phyloP scores from a whole-genome alignment of 2,888 invertebrate genomes.

The Yponomeuta plumbellus region DNA sequence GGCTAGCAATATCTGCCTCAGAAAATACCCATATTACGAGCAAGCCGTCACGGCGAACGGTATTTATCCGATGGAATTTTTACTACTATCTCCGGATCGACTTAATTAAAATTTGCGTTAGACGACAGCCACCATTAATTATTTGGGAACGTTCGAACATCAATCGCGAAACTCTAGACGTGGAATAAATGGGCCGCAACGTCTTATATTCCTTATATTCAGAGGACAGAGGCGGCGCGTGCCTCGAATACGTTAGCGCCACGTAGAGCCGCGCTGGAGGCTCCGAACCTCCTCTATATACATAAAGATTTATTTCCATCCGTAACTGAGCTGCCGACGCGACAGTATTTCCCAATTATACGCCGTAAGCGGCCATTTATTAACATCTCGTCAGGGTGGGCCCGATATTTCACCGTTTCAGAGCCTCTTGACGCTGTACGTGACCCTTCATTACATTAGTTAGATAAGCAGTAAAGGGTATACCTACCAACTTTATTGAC shows the following conservation, averaged over 20 bases:
- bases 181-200: slow-evolving; percentile 62
- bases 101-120: slow-evolving; percentile 61
- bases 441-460: slow-evolving; percentile 8
- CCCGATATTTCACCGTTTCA: slow-evolving; percentile 31
- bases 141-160: slow-evolving; percentile 62
- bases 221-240: slow-evolving; percentile 67
- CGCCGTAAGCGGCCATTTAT: slow-evolving; percentile 71
- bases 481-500: not conserved
- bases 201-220: slow-evolving; percentile 57
- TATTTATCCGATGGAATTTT: slow-evolving; percentile 9
- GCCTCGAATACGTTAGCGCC: slow-evolving; percentile 57
- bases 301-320: slow-evolving; percentile 75
- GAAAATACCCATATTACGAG: slow-evolving; percentile 1
- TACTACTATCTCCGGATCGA: slow-evolving; percentile 8
- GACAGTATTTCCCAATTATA: slow-evolving; percentile 75
- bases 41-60: not conserved
- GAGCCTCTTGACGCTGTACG: slow-evolving; percentile 1
- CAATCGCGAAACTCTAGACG: slow-evolving; percentile 46
- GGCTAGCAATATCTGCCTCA: not conserved
- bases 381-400: slow-evolving; percentile 69
- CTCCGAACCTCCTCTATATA: slow-evolving; percentile 59
- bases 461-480: not conserved
- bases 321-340: slow-evolving; percentile 72
- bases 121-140: slow-evolving; percentile 59
- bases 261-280: slow-evolving; percentile 23